phyloP scores from a whole-genome alignment of 2,888 invertebrate species.

The Azorinus chamasolen region DNA sequence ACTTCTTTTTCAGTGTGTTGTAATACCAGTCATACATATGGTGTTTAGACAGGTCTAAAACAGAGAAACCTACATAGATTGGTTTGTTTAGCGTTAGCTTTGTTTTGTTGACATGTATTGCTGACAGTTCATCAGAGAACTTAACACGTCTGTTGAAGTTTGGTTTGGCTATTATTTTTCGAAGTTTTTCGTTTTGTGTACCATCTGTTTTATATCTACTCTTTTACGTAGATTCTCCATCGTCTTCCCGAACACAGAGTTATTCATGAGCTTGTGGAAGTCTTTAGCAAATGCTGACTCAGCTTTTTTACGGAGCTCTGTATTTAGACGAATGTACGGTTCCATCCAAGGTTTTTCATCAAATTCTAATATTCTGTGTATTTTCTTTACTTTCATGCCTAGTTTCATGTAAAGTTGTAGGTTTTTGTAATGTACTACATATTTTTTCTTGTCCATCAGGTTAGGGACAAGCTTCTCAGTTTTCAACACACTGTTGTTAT shows the following conservation, averaged over 20 bases:
- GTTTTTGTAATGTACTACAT: conserved; percentile 83
- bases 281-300: conserved; percentile 57
- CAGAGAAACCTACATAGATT: conserved; percentile 48
- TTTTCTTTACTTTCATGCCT: conserved; percentile 71
- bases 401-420: conserved; percentile 77
- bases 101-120: conserved; percentile 41
- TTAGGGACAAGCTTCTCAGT: conserved; percentile 60
- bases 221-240: conserved; percentile 34
- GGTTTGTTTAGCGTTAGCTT: conserved; percentile 50
- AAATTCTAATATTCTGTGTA: conserved; percentile 81
- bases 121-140: conserved; percentile 36
- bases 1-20: conserved; percentile 77
- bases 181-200: conserved; percentile 25
- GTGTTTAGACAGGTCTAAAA: conserved; percentile 45
- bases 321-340: conserved; percentile 82
- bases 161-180: conserved; percentile 25
- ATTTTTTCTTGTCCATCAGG: conserved; percentile 67
- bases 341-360: conserved; percentile 80
- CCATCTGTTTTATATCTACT: conserved; percentile 36
- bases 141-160: conserved; percentile 36
- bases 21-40: conserved; percentile 79
- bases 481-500: conserved; percentile 34
- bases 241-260: conserved; percentile 37
- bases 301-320: conserved; percentile 70
- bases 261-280: conserved; percentile 40